Base-by-base conservation (phyloP, 1,140 invertebrate genomes). In the Teleogryllus occipitalis region DNA sequence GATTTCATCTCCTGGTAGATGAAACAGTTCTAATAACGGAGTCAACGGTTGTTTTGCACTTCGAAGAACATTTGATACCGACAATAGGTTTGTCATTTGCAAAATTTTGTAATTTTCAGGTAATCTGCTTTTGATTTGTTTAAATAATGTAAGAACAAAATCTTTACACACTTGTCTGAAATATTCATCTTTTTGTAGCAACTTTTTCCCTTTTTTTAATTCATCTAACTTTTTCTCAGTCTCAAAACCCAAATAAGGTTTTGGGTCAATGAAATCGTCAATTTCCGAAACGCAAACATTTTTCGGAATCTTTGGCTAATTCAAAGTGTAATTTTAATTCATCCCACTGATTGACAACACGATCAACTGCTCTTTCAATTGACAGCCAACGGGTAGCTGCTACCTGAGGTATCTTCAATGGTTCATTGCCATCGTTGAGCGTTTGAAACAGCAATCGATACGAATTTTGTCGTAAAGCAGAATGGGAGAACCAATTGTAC, bases 381-480 rank as follows among this genome's bases (percentile, higher is more conserved):
- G 84, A 85, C 73, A 87, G 80, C 84, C 84, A 87, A 80, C 85
- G 80, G 8, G 85, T 88, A 27, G 84, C 48, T 74, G 83, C 84
- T 15, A 85, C 76, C 73, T 86, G 81, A 7, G 84, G 79, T 78
- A 87, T 84, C 83, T 83, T 83, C 78, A 84, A 79, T 79, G 85
- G 86, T 80, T 84, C 82, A 78, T 8, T 46, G 46, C 83, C 83
- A 81, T 83, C 83, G 80, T 86, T 85, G 14, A 86, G 83, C 21
- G 82, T 81, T 81, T 82, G 18, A 80, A 83, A 86, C 7, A 86
- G 47, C 75, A 82, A 39, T 84, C 83, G 83, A 81, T 86, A 86
- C 27, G 46, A 47, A 72, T 46, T 12, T 81, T 82, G 80, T 65
- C 81, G 76, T 21, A 46, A 75, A 49, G 81, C 54, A 22, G 83